A percentile compares a stretch with the other conserved stretches of the same genome.
These are phyloP conservation scores for Antidorcas marsupialis DNA, from an alignment of 2,113 vertebrate genomes.

Conservation along the genomic window DNA sequence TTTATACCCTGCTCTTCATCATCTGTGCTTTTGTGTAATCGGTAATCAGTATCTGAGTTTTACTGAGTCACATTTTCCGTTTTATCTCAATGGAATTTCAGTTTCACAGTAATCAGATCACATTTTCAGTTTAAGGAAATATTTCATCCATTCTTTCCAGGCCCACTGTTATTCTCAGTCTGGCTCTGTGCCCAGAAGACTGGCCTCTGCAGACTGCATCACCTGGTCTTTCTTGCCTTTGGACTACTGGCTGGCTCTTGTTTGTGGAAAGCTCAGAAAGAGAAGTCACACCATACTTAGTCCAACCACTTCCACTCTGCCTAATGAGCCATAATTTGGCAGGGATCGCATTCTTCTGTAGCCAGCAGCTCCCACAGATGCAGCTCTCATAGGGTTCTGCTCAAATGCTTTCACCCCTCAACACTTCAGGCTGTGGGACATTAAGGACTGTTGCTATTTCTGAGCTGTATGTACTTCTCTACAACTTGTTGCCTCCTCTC, in stretches of 20 bases:
- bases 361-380: not conserved
- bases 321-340: not conserved
- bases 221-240: not conserved
- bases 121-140: not conserved
- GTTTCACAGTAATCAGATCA: not conserved
- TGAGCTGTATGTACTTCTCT: not conserved
- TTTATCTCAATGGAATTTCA: slow-evolving; percentile 31
- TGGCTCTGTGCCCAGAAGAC: not conserved
- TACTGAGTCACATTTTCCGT: slow-evolving; percentile 16
- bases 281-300: not conserved
- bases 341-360: not conserved
- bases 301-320: not conserved
- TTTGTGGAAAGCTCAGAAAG: not conserved
- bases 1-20: not conserved
- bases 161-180: not conserved
- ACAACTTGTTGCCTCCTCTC: not conserved
- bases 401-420: not conserved
- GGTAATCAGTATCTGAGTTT: not conserved
- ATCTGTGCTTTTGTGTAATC: not conserved
- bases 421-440: not conserved
- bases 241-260: not conserved
- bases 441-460: not conserved
- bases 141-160: not conserved
- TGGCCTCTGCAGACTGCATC: not conserved
- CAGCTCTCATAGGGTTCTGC: not conserved